phyloP scores from a whole-genome alignment of 2,113 vertebrate genomes.

The Hemiprocne comata region DNA sequence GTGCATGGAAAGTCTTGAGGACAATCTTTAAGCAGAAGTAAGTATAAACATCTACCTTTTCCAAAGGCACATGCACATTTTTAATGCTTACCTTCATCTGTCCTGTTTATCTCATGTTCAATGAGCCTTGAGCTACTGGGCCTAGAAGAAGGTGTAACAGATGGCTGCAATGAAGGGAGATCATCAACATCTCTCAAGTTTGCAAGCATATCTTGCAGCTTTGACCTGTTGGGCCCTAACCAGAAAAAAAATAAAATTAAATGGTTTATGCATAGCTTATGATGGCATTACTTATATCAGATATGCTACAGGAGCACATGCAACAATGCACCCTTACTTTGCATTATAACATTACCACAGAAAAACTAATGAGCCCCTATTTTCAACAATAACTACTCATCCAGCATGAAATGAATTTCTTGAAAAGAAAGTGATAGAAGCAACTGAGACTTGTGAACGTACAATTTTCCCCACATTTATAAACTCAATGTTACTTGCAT shows the following conservation, averaged over 20 bases:
- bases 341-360: conserved; percentile 14
- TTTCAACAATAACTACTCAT: conserved; percentile 54
- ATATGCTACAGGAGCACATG: conserved; percentile 44
- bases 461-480: conserved; percentile 16
- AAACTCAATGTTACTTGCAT: conserved; percentile 43
- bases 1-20: background rate
- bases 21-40: background rate
- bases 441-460: conserved; percentile 11
- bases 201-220: conserved; percentile 98
- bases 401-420: conserved; percentile 70
- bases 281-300: background rate
- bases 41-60: background rate
- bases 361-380: conserved; percentile 55
- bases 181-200: conserved; percentile 97
- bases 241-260: conserved; percentile 57
- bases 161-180: conserved; percentile 92
- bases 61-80: background rate
- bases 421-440: conserved; percentile 60
- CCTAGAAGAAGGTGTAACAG: conserved; percentile 86
- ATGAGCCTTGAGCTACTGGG: conserved; percentile 87
- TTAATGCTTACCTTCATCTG: conserved; percentile 88
- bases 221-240: conserved; percentile 94
- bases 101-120: conserved; percentile 88
- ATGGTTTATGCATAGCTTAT: conserved; percentile 34
- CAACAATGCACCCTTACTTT: conserved; percentile 53